These are phyloP conservation scores for Lasiurus borealis DNA, from an alignment of 2,113 vertebrate species.

Conservation along the genomic window DNA sequence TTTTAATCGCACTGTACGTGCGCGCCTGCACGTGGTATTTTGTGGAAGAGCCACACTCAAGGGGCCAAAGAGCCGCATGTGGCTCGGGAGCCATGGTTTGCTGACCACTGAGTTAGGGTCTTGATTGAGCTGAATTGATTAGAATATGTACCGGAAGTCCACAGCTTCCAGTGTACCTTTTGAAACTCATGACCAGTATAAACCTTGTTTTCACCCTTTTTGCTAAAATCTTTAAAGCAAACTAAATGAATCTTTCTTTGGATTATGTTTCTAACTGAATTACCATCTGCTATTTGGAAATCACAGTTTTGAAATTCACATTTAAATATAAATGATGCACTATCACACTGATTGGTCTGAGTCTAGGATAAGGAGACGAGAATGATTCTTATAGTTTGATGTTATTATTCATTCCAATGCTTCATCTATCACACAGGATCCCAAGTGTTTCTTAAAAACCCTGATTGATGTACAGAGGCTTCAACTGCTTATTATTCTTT, in stretches of 20 bases:
- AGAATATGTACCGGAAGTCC: not conserved
- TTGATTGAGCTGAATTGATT: not conserved
- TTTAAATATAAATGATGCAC: constrained; percentile 71
- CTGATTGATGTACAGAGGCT: constrained; percentile 44
- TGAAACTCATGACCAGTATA: constrained; percentile 37
- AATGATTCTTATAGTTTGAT: constrained; percentile 67
- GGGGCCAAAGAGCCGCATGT: too few relatives aligned
- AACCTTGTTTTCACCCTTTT: constrained; percentile 54
- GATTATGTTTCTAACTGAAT: constrained; percentile 71
- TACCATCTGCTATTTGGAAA: constrained; percentile 66
- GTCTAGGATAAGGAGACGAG: constrained; percentile 52
- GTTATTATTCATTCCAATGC: constrained; percentile 64
- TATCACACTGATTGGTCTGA: constrained; percentile 49
- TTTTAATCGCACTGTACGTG: too few relatives aligned
- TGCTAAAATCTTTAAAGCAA: constrained; percentile 56
- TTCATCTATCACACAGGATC: constrained; percentile 61
- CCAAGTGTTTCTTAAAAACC: constrained; percentile 59
- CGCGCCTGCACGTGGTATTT: too few relatives aligned
- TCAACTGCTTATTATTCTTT: constrained; percentile 57
- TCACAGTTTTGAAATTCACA: constrained; percentile 68
- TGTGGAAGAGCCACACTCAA: too few relatives aligned
- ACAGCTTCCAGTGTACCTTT: not conserved
- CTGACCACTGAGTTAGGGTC: too few relatives aligned
- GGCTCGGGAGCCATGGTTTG: too few relatives aligned
- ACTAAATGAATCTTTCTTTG: constrained; percentile 51